These are phyloP conservation scores for Anguilla pacifica DNA, from an alignment of 2,797 vertebrate genomes.

Conservation along the genomic window DNA sequence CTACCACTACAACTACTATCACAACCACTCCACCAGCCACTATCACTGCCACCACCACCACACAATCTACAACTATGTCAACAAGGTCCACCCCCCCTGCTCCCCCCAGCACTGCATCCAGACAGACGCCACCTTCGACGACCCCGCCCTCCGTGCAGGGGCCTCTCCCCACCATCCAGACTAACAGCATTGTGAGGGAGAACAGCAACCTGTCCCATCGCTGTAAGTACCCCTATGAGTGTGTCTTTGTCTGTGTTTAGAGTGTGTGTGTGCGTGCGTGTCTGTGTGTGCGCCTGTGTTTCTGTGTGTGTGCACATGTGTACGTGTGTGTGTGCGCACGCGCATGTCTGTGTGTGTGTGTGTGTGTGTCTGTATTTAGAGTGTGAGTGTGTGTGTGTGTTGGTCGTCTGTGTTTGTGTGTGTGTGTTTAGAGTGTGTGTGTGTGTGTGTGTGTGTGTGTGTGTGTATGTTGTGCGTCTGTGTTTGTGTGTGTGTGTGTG, in stretches of 20 bases:
- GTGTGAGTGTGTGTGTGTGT: constrained; percentile 6
- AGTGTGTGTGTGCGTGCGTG: not conserved
- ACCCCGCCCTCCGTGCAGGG: constrained; percentile 52
- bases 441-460: not conserved
- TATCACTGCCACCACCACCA: constrained; percentile 38
- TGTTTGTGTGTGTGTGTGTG: not conserved
- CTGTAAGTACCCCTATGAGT: constrained; percentile 74
- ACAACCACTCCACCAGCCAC: constrained; percentile 12
- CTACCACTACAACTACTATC: constrained; percentile 27
- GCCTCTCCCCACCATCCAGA: constrained; percentile 63
- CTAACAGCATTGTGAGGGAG: constrained; percentile 76
- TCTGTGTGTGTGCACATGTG: not conserved
- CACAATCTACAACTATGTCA: constrained; percentile 20
- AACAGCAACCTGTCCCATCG: constrained; percentile 89
- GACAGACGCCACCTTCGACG: constrained; percentile 43
- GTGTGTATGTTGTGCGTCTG: not conserved
- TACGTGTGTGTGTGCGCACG: not conserved
- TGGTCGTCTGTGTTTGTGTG: not conserved
- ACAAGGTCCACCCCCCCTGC: constrained; percentile 42
- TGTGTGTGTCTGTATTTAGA: not conserved
- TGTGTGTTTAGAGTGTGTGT: not conserved
- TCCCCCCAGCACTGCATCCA: constrained; percentile 51
- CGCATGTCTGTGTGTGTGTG: not conserved
- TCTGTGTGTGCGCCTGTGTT: not conserved
- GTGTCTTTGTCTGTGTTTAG: not conserved